Conservation (phyloP, 2,888 invertebrate species). For the Ligdia adustata region DNA sequence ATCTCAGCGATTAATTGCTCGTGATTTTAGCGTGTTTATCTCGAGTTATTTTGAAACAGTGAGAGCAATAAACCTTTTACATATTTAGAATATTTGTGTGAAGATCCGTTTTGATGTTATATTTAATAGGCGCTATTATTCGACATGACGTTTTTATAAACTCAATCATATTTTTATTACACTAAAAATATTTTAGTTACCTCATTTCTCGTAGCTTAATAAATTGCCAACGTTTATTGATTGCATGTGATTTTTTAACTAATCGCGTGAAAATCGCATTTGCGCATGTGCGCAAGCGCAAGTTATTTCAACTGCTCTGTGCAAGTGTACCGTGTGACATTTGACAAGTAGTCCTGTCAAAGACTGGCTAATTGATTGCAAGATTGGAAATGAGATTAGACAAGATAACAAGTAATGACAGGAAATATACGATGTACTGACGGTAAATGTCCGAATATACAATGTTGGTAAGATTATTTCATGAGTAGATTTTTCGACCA, state of each 20-base stretch:
- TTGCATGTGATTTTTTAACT: not conserved
- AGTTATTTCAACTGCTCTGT: slow-evolving; percentile 25
- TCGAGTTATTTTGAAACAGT: slow-evolving; percentile 6
- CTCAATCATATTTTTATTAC: slow-evolving; percentile 18
- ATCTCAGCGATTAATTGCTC: slow-evolving; percentile 11
- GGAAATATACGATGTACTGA: slow-evolving; percentile 3
- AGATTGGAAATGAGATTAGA: slow-evolving; percentile 5
- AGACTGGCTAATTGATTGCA: slow-evolving; percentile 31
- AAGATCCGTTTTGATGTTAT: slow-evolving; percentile 7
- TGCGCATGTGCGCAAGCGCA: slow-evolving; percentile 9
- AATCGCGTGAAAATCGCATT: slow-evolving; percentile 3
- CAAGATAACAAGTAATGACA: slow-evolving; percentile 6
- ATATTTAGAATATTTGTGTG: slow-evolving; percentile 9
- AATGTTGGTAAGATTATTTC: too few species aligned
- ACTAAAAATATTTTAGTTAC: too few species aligned
- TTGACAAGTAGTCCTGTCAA: slow-evolving; percentile 46
- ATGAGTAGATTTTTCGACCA: too few species aligned
- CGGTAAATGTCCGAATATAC: too few species aligned
- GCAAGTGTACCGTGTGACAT: slow-evolving; percentile 39
- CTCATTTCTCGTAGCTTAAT: not conserved
- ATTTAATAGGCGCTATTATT: slow-evolving; percentile 19
- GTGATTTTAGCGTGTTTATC: slow-evolving; percentile 10
- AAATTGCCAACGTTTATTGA: slow-evolving; percentile 4
- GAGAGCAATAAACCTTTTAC: slow-evolving; percentile 22
- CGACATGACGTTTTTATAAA: slow-evolving; percentile 1